Conservation (phyloP, 2,797 vertebrate species). For the Eleutherodactylus coqui region DNA sequence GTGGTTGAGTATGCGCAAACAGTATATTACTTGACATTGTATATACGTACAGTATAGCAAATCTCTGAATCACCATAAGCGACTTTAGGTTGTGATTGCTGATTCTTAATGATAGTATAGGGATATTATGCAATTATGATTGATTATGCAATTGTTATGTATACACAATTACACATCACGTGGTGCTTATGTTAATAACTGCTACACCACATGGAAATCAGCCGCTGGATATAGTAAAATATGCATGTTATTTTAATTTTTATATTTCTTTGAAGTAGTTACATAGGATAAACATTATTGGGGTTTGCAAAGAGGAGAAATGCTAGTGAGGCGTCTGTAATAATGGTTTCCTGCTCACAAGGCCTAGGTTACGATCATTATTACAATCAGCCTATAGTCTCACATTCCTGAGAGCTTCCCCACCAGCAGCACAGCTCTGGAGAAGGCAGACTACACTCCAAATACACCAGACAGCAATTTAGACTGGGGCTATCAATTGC, state of each 20-base stretch:
- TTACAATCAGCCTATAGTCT: conserved; percentile 75
- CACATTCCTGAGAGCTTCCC: conserved; percentile 72
- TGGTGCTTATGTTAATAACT: neutral
- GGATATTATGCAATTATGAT: neutral
- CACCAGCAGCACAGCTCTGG: conserved; percentile 82
- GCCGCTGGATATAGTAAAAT: neutral
- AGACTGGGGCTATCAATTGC: neutral
- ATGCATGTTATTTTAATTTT: neutral
- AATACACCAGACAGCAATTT: conserved; percentile 35
- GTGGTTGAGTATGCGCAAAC: neutral
- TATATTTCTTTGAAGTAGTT: neutral
- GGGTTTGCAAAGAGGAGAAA: neutral
- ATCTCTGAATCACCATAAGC: neutral
- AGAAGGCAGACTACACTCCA: conserved; percentile 65
- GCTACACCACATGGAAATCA: neutral
- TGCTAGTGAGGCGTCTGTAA: conserved; percentile 15
- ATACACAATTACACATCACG: neutral
- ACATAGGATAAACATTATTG: neutral
- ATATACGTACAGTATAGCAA: too few species aligned
- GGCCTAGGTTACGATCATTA: conserved; percentile 99
- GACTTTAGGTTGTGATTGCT: neutral
- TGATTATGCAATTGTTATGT: neutral
- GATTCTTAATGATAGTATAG: neutral
- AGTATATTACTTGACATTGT: neutral
- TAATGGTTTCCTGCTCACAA: conserved; percentile 77